Evolutionary conservation across 2,888 invertebrate species (phyloP), one percentile per base, ranked within the genome.

Genomic region (Phoronis australis): DNA sequence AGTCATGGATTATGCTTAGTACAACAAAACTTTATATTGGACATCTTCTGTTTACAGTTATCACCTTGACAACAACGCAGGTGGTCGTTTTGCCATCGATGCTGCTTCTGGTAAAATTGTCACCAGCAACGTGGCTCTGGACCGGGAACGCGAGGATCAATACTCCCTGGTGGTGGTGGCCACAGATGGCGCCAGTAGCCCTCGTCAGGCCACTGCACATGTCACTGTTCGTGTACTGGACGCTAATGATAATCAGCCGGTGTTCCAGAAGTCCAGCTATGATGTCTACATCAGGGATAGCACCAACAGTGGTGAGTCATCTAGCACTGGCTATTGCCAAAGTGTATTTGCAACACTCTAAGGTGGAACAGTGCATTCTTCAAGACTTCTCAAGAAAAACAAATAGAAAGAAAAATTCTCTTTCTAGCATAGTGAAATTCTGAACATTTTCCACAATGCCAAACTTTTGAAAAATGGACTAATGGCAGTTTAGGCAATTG

Each of bases 281-380:
- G 85, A 85, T 61, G 85, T 90, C 20, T 86, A 87, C 62, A 85
- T 94, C 48, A 87, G 91, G 0, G 90, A 92, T 69, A 84, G 85
- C 26, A 90, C 88, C 1, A 80, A 82, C 55, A 80, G 83, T 46
- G 90, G 88, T 70, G 84, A 68, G 71, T 39, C 2, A 5, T 6
- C 18, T 24, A n/a, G n/a, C n/a, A n/a, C n/a, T n/a, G n/a, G n/a
- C n/a, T n/a, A n/a, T n/a, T n/a, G n/a, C n/a, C n/a, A n/a, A n/a
- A n/a, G n/a, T n/a, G n/a, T n/a, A n/a, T n/a, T n/a, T n/a, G n/a
- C n/a, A n/a, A n/a, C n/a, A n/a, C n/a, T n/a, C n/a, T n/a, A n/a
- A n/a, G n/a, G n/a, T n/a, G n/a, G n/a, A n/a, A n/a, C n/a, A n/a
- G n/a, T n/a, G n/a, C n/a, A n/a, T n/a, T n/a, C n/a, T n/a, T n/a